These are phyloP conservation scores for Eulacestoma nigropectus DNA, from an alignment of 2,113 vertebrate species.

Conservation along the genomic window DNA sequence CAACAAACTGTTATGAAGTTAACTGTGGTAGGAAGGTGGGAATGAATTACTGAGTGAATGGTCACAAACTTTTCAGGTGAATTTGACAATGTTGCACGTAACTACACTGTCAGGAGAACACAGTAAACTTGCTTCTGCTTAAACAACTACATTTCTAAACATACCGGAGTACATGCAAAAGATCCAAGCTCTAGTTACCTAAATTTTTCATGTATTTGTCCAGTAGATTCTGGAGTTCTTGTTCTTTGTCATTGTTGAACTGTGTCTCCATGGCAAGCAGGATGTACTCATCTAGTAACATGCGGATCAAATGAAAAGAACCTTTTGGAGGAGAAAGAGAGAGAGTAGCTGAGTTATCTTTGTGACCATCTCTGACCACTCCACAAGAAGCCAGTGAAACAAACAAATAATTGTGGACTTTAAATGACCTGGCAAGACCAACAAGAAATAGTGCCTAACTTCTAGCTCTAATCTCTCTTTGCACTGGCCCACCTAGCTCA, in stretches of 20 bases:
- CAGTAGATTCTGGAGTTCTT: conserved; percentile 93
- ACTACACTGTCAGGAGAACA: not conserved
- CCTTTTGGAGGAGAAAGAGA: conserved; percentile 71
- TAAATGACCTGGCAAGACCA: conserved; percentile 79
- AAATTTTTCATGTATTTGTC: conserved; percentile 98
- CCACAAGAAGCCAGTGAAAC: conserved; percentile 70
- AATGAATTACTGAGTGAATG: not conserved
- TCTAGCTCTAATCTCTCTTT: conserved; percentile 74
- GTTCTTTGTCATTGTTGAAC: conserved; percentile 98
- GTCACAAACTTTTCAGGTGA: not conserved
- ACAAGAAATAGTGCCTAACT: conserved; percentile 69
- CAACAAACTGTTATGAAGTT: not conserved
- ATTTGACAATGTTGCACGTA: not conserved
- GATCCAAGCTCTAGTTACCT: conserved; percentile 72
- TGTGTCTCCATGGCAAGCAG: conserved; percentile 95
- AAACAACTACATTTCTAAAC: not conserved
- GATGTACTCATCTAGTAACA: conserved; percentile 98
- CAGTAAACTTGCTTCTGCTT: not conserved
- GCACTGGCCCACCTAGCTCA: conserved; percentile 71
- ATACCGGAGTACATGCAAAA: not conserved
- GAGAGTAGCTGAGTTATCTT: conserved; percentile 69
- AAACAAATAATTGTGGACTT: conserved; percentile 81
- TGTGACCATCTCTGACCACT: conserved; percentile 77
- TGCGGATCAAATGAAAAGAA: conserved; percentile 96
- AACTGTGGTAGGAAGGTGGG: not conserved